These are phyloP conservation scores for Cochlearius cochlearius DNA, from an alignment of 2,113 vertebrate genomes.

Conservation along the genomic window DNA sequence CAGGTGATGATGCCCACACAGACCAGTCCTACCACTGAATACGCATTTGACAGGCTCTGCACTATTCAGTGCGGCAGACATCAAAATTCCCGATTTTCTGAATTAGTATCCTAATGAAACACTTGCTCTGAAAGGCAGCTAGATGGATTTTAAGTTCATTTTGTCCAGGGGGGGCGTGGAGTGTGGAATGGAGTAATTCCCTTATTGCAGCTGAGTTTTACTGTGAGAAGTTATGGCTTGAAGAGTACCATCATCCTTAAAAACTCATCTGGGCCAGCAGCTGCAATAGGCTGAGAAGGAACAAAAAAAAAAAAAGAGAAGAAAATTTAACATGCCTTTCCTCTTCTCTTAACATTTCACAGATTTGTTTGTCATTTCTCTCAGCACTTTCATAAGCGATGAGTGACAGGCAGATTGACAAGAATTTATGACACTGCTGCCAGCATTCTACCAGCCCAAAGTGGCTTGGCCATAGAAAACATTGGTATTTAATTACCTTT, in stretches of 20 bases:
- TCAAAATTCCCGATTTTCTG: background rate
- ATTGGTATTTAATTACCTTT: background rate
- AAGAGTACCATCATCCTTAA: background rate
- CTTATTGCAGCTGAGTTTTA: background rate
- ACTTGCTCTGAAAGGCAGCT: background rate
- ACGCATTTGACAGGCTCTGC: background rate
- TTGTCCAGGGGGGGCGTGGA: background rate
- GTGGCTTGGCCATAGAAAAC: background rate
- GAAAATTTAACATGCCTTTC: background rate
- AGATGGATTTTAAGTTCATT: background rate
- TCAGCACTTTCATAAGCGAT: background rate
- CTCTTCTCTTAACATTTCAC: background rate
- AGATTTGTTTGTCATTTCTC: background rate
- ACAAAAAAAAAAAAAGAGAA: background rate
- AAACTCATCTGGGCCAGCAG: background rate
- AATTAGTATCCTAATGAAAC: background rate
- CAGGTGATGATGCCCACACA: background rate
- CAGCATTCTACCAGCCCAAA: background rate
- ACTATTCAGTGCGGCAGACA: background rate
- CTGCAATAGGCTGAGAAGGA: background rate
- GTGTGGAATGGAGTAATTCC: background rate
- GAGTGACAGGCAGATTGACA: conserved; percentile 1
- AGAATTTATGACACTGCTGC: background rate
- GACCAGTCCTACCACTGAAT: background rate
- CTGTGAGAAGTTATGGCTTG: background rate